Conservation (phyloP, 2,113 vertebrate genomes). For the Phalacrocorax carbo region DNA sequence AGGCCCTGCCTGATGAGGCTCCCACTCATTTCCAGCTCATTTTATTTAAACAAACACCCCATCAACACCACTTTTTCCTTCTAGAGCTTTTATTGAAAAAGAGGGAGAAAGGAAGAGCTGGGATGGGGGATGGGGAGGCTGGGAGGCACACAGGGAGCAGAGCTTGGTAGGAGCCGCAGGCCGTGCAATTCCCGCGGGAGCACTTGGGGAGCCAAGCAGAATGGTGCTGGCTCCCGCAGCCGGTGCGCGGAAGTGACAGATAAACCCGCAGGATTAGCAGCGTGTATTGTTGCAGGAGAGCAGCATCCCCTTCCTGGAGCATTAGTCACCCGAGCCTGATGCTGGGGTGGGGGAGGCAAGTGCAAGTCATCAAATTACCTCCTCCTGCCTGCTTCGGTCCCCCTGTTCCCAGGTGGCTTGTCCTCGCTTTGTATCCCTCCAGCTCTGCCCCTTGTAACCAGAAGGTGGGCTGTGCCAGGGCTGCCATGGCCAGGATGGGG, state of each 20-base stretch:
- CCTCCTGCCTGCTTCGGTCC: neutral
- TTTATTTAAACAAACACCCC: neutral
- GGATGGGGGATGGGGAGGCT: accelerated
- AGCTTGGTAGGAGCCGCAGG: neutral
- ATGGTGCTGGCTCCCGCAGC: neutral
- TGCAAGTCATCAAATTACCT: neutral
- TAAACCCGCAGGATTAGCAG: slow-evolving; percentile 41
- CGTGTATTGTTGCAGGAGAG: neutral
- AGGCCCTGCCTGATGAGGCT: neutral
- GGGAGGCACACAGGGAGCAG: neutral
- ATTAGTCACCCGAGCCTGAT: slow-evolving; percentile 1
- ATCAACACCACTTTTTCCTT: neutral
- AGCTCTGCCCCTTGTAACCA: neutral
- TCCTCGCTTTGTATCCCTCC: neutral
- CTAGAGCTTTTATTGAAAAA: neutral
- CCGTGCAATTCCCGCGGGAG: accelerated
- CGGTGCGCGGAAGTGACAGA: neutral
- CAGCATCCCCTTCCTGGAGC: slow-evolving; percentile 31
- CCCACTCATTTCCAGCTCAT: neutral
- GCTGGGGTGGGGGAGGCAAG: neutral
- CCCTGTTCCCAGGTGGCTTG: neutral
- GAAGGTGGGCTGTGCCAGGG: neutral
- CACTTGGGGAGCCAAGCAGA: neutral
- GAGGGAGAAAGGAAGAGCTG: neutral
- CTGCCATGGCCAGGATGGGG: accelerated